phyloP scores from a whole-genome alignment of 2,113 vertebrate genomes.

The Talpa occidentalis region DNA sequence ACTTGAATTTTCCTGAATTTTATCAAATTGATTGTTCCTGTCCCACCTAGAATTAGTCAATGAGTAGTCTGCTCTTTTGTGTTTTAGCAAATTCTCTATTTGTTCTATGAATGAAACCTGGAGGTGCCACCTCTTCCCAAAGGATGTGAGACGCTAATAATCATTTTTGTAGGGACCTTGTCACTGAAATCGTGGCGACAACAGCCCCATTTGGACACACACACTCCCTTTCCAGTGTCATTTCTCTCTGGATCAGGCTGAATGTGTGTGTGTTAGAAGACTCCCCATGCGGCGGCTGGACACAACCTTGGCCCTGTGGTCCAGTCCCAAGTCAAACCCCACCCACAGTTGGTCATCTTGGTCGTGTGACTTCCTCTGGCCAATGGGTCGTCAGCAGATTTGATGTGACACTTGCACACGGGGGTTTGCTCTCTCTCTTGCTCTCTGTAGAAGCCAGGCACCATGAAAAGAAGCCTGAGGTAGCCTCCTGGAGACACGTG shows the following conservation, averaged over 20 bases:
- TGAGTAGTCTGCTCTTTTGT: background rate
- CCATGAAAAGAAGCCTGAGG: background rate
- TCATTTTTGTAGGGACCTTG: background rate
- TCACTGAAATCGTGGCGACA: background rate
- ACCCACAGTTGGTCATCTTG: background rate
- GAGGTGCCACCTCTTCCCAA: background rate
- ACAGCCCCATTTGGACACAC: background rate
- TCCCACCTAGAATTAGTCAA: background rate
- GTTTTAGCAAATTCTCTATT: conserved; percentile 30
- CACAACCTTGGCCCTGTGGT: accelerated
- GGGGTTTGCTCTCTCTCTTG: background rate
- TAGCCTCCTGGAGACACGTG: background rate
- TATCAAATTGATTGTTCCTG: background rate
- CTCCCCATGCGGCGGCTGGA: background rate
- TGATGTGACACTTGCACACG: background rate
- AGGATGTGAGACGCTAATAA: background rate
- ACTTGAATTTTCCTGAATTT: background rate
- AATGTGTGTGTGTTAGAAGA: background rate
- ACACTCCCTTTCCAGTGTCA: background rate
- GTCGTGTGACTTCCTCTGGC: background rate
- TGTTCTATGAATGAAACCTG: background rate
- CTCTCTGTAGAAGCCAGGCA: background rate
- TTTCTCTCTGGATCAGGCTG: background rate
- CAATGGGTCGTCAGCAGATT: background rate
- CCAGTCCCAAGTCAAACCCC: too few relatives aligned